Evolutionary conservation across 2,113 vertebrate species (phyloP).

Genomic region (Cacatua alba): DNA sequence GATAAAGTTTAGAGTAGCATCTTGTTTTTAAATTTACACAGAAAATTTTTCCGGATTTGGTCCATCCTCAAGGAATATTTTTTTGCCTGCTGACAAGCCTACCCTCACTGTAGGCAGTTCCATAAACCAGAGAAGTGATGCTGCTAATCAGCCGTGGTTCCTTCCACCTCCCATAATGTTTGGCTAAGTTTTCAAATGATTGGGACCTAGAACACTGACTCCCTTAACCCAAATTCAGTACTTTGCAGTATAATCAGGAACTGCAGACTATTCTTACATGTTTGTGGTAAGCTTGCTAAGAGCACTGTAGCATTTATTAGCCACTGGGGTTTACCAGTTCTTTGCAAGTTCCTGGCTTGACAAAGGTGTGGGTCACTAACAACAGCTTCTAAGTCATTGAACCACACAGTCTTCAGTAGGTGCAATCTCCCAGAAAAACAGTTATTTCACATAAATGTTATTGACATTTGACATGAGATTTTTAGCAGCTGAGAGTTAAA

Average conservation of each 20-base stretch:
- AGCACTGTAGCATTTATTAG: neutral
- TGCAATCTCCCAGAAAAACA: neutral
- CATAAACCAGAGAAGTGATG: neutral
- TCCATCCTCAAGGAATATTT: neutral
- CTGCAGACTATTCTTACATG: neutral
- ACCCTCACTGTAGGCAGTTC: neutral
- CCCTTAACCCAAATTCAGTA: neutral
- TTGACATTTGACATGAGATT: neutral
- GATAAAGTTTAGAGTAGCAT: neutral
- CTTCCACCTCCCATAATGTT: neutral
- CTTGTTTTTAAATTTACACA: neutral
- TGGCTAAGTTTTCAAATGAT: neutral
- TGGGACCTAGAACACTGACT: neutral
- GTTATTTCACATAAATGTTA: neutral
- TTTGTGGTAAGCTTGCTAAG: neutral
- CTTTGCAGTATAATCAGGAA: neutral
- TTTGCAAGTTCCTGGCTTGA: neutral
- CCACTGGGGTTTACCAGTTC: neutral
- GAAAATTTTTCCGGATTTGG: neutral
- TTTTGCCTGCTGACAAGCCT: neutral
- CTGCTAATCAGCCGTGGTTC: neutral
- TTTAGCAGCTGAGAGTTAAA: neutral
- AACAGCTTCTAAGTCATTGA: accelerated
- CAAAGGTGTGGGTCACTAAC: neutral
- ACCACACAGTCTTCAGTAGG: neutral